phyloP scores from a whole-genome alignment of 2,113 vertebrate species.

The Oceanites oceanicus region DNA sequence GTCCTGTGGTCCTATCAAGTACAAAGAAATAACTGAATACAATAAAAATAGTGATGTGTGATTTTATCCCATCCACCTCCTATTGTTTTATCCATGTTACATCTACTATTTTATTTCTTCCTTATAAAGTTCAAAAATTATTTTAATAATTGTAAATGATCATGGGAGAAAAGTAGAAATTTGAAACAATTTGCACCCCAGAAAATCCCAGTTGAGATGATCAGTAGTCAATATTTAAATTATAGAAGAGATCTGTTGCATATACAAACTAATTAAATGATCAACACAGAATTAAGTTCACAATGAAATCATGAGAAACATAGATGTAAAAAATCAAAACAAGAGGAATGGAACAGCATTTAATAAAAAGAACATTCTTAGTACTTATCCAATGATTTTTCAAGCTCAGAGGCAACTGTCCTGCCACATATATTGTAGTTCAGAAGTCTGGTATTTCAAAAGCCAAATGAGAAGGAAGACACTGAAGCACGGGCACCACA shows the following conservation, averaged over 20 bases:
- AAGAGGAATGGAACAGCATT: neutral
- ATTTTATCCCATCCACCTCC: neutral
- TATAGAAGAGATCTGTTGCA: neutral
- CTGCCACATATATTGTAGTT: neutral
- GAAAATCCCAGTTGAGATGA: neutral
- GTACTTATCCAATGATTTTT: neutral
- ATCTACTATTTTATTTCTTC: neutral
- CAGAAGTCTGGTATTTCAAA: neutral
- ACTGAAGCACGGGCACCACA: neutral
- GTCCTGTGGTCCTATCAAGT: neutral
- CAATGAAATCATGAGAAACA: neutral
- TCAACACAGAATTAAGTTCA: neutral
- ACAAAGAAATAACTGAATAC: neutral
- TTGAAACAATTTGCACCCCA: neutral
- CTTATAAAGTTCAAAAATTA: neutral
- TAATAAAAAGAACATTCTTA: neutral
- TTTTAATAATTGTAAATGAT: neutral
- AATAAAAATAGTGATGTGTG: neutral
- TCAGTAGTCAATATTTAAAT: neutral
- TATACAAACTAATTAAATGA: neutral
- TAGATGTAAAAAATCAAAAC: neutral
- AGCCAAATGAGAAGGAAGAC: neutral
- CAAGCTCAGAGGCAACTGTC: neutral
- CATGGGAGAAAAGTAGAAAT: neutral
- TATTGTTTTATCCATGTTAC: neutral